phyloP scores from a whole-genome alignment of 2,113 vertebrate species.

The Aramus guarauna region DNA sequence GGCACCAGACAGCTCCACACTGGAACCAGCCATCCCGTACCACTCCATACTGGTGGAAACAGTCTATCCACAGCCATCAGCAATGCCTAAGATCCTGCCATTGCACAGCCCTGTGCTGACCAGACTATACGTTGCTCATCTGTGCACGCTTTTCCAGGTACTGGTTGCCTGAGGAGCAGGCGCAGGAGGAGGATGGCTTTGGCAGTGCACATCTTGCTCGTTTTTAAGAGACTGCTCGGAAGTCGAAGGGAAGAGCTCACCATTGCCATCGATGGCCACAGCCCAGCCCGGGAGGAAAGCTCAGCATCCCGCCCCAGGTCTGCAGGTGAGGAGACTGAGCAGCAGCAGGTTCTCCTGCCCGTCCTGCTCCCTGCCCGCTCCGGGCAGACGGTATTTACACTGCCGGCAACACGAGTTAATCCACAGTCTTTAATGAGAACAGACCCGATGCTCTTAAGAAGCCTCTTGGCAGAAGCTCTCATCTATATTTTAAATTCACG shows the following conservation, averaged over 20 bases:
- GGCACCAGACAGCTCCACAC: not conserved
- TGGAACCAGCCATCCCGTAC: not conserved
- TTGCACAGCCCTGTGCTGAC: fast-evolving
- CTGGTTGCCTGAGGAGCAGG: fast-evolving
- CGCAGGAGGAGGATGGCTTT: not conserved
- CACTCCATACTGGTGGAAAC: not conserved
- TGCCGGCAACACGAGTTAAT: not conserved
- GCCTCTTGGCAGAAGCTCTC: conserved; percentile 10
- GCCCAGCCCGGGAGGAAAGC: not conserved
- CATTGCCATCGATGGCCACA: fast-evolving
- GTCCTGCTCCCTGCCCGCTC: not conserved
- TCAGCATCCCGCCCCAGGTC: not conserved
- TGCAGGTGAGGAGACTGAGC: not conserved
- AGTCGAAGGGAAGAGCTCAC: not conserved
- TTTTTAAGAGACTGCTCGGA: not conserved
- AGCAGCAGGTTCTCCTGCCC: not conserved
- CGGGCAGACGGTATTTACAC: not conserved
- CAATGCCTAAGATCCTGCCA: not conserved
- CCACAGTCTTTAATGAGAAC: not conserved
- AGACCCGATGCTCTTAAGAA: not conserved
- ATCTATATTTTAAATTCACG: not conserved
- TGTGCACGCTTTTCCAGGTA: fast-evolving
- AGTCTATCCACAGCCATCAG: not conserved
- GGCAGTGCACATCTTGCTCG: not conserved
- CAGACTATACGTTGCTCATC: fast-evolving